A percentile compares a stretch with the other conserved stretches of the same genome.
phyloP scores from a whole-genome alignment of 2,888 invertebrate species.

The Eilema griseolum region DNA sequence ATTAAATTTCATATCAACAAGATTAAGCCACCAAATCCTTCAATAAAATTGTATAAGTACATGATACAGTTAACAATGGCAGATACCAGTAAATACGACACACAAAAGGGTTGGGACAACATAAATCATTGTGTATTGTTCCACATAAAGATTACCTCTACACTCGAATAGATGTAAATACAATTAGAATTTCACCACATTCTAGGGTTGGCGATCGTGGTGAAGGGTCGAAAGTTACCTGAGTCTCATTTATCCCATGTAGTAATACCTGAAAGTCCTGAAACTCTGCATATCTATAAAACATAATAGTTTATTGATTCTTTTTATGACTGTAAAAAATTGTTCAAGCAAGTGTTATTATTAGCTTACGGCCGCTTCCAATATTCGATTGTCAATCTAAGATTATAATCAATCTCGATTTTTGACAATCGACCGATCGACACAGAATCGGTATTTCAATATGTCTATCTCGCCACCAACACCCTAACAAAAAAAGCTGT shows the following conservation, averaged over 20 bases:
- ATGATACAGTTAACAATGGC: neutral
- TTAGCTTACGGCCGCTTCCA: too few species aligned
- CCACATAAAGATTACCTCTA: constrained; percentile 1
- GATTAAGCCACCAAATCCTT: neutral
- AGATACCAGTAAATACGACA: neutral
- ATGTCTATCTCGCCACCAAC: too few species aligned
- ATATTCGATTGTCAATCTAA: too few species aligned
- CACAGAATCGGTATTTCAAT: too few species aligned
- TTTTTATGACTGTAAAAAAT: too few species aligned
- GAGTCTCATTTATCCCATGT: neutral
- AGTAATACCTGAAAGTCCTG: neutral
- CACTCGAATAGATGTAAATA: constrained; percentile 5
- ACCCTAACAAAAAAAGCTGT: too few species aligned
- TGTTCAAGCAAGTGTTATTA: too few species aligned
- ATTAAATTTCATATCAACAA: neutral
- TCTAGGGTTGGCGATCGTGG: neutral
- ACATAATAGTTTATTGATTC: too few species aligned
- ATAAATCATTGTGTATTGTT: constrained; percentile 1
- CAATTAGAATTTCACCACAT: neutral
- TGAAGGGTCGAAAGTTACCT: neutral
- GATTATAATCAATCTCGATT: too few species aligned
- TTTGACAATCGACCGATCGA: too few species aligned
- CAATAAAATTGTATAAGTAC: neutral
- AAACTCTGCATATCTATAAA: too few species aligned
- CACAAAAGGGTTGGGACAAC: neutral